Evolutionary conservation across 1,140 invertebrate genomes (phyloP).

Genomic region (Drosophila takahashii): DNA sequence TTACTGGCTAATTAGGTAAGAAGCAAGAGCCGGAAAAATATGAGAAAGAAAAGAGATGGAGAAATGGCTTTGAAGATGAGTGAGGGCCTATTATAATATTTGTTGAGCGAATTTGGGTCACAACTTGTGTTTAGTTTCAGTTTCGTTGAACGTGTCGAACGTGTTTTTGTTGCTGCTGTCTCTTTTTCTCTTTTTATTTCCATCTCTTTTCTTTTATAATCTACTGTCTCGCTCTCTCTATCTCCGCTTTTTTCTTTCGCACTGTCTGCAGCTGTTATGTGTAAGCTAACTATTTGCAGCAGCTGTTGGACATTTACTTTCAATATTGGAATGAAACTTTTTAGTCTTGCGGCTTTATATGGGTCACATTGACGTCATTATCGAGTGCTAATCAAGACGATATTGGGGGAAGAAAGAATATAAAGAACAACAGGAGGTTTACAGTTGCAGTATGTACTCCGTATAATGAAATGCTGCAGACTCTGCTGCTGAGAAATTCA

Average conservation of each 20-base stretch:
- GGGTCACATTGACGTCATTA: constrained; percentile 50
- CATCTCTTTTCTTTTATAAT: not conserved
- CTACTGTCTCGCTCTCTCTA: not conserved
- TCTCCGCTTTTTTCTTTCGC: constrained; percentile 1
- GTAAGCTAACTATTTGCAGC: constrained; percentile 53
- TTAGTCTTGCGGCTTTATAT: constrained; percentile 36
- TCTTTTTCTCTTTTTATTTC: constrained; percentile 1
- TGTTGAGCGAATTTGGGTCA: constrained; percentile 74
- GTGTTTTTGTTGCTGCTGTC: constrained; percentile 35
- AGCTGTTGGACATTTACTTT: constrained; percentile 76
- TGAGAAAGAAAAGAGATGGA: constrained; percentile 9
- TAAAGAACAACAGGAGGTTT: constrained; percentile 26
- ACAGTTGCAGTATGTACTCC: not conserved
- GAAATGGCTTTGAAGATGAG: constrained; percentile 16
- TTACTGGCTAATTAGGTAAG: constrained; percentile 68
- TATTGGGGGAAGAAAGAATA: not conserved
- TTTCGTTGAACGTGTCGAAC: constrained; percentile 69
- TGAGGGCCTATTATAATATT: constrained; percentile 61
- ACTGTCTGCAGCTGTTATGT: constrained; percentile 47
- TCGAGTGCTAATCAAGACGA: constrained; percentile 41
- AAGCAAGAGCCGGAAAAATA: constrained; percentile 54
- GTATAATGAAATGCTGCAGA: not conserved
- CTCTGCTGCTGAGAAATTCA: no score
- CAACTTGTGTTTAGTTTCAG: constrained; percentile 57
- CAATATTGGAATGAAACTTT: constrained; percentile 62